A percentile compares a stretch with the other conserved stretches of the same genome.
Conservation (phyloP, 2,888 invertebrate genomes). For the Portevinia maculata region DNA sequence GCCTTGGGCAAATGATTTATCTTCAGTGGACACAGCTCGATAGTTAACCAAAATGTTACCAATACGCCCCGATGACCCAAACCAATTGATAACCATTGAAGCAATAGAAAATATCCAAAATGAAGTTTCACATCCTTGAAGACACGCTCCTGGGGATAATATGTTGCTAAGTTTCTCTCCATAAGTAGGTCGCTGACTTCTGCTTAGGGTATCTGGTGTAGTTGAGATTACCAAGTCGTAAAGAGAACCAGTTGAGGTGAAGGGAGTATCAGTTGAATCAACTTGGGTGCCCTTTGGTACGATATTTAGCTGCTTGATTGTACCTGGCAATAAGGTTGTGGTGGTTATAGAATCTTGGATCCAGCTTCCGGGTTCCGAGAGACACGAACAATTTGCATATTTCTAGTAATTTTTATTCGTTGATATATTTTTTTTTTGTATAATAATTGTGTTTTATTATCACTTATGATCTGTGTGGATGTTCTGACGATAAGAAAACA, state of each 20-base stretch:
- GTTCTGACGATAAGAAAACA: no score
- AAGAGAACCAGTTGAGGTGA: constrained; percentile 4
- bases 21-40: constrained; percentile 85
- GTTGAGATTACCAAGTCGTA: constrained; percentile 9
- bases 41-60: constrained; percentile 87
- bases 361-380: constrained; percentile 5
- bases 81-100: constrained; percentile 84
- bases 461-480: no score
- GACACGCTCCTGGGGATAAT: constrained; percentile 83
- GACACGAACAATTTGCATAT: constrained; percentile 78
- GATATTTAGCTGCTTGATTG: constrained; percentile 24
- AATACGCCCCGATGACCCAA: constrained; percentile 87
- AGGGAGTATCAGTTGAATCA: constrained; percentile 15
- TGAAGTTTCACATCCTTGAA: constrained; percentile 82
- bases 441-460: no score
- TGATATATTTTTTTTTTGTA: neutral
- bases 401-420: constrained; percentile 75
- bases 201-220: constrained; percentile 2
- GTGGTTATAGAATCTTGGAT: constrained; percentile 5
- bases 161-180: constrained; percentile 64
- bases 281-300: constrained; percentile 27
- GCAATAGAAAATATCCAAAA: constrained; percentile 84
- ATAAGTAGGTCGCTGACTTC: constrained; percentile 61
- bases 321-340: constrained; percentile 2
- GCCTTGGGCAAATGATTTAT: constrained; percentile 87